Conservation (phyloP, 2,888 invertebrate genomes). For the Ecliptopera silaceata region DNA sequence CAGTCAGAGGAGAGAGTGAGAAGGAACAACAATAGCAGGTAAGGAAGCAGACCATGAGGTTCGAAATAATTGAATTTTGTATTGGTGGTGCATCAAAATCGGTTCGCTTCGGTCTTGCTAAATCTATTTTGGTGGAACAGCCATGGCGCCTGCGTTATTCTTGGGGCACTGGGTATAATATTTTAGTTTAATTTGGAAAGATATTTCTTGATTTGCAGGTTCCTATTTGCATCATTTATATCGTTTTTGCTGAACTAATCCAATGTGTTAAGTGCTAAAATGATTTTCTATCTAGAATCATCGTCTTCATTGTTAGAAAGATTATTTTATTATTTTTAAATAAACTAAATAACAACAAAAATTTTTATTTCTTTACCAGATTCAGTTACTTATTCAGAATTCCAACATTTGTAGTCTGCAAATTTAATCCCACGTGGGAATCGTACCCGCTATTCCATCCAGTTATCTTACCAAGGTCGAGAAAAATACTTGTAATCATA, state of each 20-base stretch:
- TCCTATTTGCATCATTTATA: too few relatives aligned
- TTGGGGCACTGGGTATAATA: not conserved
- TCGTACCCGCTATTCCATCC: not conserved
- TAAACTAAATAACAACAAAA: too few relatives aligned
- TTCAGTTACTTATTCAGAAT: too few relatives aligned
- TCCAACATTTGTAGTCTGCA: too few relatives aligned
- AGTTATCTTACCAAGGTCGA: not conserved
- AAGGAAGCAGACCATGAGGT: slow-evolving; percentile 44
- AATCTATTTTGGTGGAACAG: slow-evolving; percentile 23
- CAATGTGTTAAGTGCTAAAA: too few relatives aligned
- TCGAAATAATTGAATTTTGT: slow-evolving; percentile 36
- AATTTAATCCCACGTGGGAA: too few relatives aligned
- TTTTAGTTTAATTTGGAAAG: not conserved
- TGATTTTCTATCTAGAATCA: too few relatives aligned
- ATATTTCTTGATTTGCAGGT: not conserved
- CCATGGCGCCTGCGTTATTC: not conserved
- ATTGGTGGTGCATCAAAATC: slow-evolving; percentile 32
- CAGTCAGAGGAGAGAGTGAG: slow-evolving; percentile 30
- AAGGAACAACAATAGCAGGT: slow-evolving; percentile 63
- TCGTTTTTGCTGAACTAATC: too few relatives aligned
- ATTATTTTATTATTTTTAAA: too few relatives aligned
- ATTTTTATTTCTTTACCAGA: too few relatives aligned
- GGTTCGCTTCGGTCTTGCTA: slow-evolving; percentile 31
- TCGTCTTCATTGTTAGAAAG: too few relatives aligned
- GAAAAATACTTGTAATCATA: not conserved